A percentile compares a stretch with the other conserved stretches of the same genome.
These are phyloP conservation scores for Drosophila nebulosa DNA, from an alignment of 1,140 invertebrate species.

Conservation along the genomic window DNA sequence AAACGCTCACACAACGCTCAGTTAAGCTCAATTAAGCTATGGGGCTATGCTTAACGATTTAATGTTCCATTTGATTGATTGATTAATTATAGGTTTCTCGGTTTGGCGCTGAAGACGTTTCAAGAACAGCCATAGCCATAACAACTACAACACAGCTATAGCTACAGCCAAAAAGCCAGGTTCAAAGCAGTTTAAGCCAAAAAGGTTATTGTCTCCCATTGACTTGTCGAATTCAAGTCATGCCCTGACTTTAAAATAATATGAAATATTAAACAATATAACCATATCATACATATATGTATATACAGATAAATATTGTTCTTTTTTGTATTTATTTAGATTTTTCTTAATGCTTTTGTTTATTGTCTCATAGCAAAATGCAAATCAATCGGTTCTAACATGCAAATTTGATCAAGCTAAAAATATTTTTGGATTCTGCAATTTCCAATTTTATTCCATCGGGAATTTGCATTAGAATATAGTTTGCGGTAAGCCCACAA, in stretches of 20 bases:
- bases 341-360: constrained; percentile 18
- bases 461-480: constrained; percentile 65
- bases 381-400: constrained; percentile 34
- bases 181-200: constrained; percentile 4
- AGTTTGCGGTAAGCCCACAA: constrained; percentile 47
- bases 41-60: constrained; percentile 22
- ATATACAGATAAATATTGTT: neutral
- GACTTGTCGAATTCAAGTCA: neutral
- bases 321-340: constrained; percentile 6
- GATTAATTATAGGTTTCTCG: constrained; percentile 37
- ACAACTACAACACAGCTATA: too few relatives aligned
- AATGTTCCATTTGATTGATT: constrained; percentile 17
- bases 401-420: constrained; percentile 34
- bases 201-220: constrained; percentile 54
- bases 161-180: neutral
- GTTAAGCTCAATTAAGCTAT: neutral
- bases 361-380: constrained; percentile 43
- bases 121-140: constrained; percentile 12
- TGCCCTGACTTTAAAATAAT: neutral
- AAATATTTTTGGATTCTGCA: constrained; percentile 42
- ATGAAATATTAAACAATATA: neutral
- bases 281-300: neutral
- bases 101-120: constrained; percentile 8
- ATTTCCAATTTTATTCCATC: constrained; percentile 10
- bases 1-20: neutral